A percentile compares a stretch with the other conserved stretches of the same genome.
Conservation (phyloP, 2,797 vertebrate species). For the Pangasius mekongensis region DNA sequence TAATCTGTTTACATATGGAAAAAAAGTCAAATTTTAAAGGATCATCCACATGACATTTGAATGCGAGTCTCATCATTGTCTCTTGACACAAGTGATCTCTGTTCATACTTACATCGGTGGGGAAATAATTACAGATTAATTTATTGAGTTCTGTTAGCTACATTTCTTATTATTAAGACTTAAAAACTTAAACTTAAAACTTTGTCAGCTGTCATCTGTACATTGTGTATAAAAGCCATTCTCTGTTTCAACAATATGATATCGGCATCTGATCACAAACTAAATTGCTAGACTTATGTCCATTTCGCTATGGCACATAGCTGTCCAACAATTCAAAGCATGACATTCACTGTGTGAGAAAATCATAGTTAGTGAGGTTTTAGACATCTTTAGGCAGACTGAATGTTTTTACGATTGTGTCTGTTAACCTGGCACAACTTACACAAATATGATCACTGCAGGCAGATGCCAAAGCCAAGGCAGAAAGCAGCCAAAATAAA, state of each 20-base stretch:
- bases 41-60: not conserved
- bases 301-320: not conserved
- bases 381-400: not conserved
- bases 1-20: not conserved
- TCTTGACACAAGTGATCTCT: not conserved
- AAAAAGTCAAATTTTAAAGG: not conserved
- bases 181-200: not conserved
- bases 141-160: not conserved
- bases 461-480: not conserved
- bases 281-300: not conserved
- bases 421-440: not conserved
- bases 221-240: not conserved
- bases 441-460: not conserved
- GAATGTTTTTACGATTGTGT: not conserved
- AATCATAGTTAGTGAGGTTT: not conserved
- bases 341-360: not conserved
- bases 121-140: not conserved
- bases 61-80: not conserved
- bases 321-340: constrained; percentile 1
- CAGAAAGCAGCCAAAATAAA: not conserved
- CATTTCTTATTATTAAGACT: not conserved
- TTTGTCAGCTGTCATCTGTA: not conserved
- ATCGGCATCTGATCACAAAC: not conserved
- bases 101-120: not conserved
- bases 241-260: not conserved